These are phyloP conservation scores for Harpalus rubripes DNA, from an alignment of 2,888 invertebrate species.

Conservation along the genomic window DNA sequence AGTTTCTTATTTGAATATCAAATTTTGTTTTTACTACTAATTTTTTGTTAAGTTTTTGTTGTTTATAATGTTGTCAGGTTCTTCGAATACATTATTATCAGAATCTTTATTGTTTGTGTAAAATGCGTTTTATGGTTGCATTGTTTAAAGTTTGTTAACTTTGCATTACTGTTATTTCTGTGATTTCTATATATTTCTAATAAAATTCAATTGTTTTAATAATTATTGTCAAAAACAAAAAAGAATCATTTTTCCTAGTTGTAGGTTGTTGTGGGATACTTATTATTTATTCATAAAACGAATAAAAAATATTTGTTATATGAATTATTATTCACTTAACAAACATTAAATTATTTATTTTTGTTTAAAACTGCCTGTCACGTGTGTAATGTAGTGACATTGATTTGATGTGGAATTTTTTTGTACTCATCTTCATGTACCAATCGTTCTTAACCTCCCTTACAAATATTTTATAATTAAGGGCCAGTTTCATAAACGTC, in stretches of 20 bases:
- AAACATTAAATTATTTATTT: neutral
- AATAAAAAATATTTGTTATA: no score
- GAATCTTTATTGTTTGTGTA: conserved; percentile 7
- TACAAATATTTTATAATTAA: no score
- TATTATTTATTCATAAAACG: no score
- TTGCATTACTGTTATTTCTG: neutral
- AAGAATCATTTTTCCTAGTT: no score
- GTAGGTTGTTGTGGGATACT: no score
- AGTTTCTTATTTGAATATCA: conserved; percentile 7
- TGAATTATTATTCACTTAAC: no score
- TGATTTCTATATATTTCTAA: neutral
- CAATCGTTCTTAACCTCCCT: no score
- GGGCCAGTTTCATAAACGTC: no score
- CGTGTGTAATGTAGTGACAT: neutral
- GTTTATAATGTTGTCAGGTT: conserved; percentile 25
- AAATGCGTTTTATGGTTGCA: conserved; percentile 5
- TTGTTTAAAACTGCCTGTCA: conserved; percentile 10
- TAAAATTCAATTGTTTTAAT: neutral
- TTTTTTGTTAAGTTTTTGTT: conserved; percentile 31
- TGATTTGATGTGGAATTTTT: conserved; percentile 10
- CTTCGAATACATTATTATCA: neutral
- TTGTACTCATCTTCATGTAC: no score
- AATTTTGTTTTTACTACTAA: conserved; percentile 38
- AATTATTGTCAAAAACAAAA: neutral
- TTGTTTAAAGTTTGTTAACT: conserved; percentile 28